Evolutionary conservation across 2,113 vertebrate species (phyloP), one percentile per base, ranked within the genome.

Genomic region (Micromys minutus): DNA sequence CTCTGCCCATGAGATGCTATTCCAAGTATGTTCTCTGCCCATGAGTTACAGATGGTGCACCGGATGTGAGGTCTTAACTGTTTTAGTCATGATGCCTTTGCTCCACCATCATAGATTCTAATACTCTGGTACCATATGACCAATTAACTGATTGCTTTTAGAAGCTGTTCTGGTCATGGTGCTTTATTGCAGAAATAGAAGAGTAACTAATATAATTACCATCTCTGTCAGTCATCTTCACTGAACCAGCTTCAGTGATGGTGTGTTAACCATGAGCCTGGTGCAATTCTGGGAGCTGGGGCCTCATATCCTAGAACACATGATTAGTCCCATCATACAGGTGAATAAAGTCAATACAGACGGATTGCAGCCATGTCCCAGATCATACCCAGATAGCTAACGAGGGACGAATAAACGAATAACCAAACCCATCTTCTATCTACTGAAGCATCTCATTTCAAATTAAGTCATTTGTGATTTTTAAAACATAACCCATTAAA

Each of bases 391-490:
- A 55, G 65, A 26, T 8, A 67, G 59, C 45, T 88, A 81, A 31
- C 16, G 39, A 75, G 7, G 59, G 71, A 16, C n/a, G 59, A 75
- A n/a, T 1, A 42, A 34, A 59, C 55, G 4, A 11, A 90, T 36
- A 52, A 57, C 16, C 79, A 79, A 94, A 31, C 3, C 24, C 3
- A 24, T 65, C 8, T 81, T 88, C n/a, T 94, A 79, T 36, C 16
- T 90, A 50, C 87, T 74, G 71, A 92, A 93, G 52, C 45, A 94
- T 55, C 45, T 90, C 26, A 42, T 15, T 34, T 85, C 39, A 79
- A 95, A 96, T 47, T 77, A 65, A 85, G 13, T 89, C 19, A 88
- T 90, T 88, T 87, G 59, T 80, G 47, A 65, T 47, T 47, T n/a
- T 67, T 67, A 67, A 87, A 69, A 85, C 31, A 42, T 94, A 55